Percentiles rank a stretch among this genome's conserved stretches.
Evolutionary conservation across 2,888 invertebrate species (phyloP).

Genomic region (Cabera pusaria): DNA sequence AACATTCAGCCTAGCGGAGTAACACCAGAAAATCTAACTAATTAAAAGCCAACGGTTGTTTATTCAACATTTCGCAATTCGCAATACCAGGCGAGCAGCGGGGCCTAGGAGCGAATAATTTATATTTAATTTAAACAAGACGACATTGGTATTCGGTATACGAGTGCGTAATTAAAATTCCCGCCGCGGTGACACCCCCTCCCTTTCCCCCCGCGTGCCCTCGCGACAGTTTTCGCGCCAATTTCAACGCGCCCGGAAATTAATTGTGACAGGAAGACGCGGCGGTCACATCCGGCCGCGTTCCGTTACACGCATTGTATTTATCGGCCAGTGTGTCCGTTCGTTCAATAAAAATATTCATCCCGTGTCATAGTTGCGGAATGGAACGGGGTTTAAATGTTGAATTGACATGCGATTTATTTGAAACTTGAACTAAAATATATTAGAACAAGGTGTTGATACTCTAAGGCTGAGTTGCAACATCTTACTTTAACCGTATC

Average conservation of each 20-base stretch:
- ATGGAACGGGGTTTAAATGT: conserved; percentile 7
- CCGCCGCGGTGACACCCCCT: conserved; percentile 65
- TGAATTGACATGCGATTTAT: too few relatives aligned
- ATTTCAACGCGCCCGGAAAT: conserved; percentile 83
- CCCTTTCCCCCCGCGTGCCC: conserved; percentile 39
- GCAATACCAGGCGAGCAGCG: conserved; percentile 72
- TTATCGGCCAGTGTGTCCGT: conserved; percentile 50
- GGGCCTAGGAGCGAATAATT: conserved; percentile 81
- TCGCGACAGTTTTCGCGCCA: conserved; percentile 83
- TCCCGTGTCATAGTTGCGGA: conserved; percentile 32
- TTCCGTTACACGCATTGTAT: conserved; percentile 71
- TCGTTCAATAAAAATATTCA: conserved; percentile 47
- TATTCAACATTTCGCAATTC: conserved; percentile 73
- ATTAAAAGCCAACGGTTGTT: conserved; percentile 74
- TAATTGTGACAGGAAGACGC: conserved; percentile 84
- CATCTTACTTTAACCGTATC: too few relatives aligned
- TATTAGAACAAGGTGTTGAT: too few relatives aligned
- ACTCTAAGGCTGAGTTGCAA: too few relatives aligned
- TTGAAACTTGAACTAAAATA: too few relatives aligned
- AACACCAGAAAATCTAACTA: conserved; percentile 61
- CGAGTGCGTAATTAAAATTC: conserved; percentile 84
- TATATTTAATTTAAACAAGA: conserved; percentile 84
- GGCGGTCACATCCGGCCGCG: conserved; percentile 76
- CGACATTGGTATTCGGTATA: conserved; percentile 83
- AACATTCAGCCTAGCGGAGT: conserved; percentile 28